These are phyloP conservation scores for Brachionus koreanus DNA, from an alignment of 1,140 invertebrate genomes.

Conservation along the genomic window DNA sequence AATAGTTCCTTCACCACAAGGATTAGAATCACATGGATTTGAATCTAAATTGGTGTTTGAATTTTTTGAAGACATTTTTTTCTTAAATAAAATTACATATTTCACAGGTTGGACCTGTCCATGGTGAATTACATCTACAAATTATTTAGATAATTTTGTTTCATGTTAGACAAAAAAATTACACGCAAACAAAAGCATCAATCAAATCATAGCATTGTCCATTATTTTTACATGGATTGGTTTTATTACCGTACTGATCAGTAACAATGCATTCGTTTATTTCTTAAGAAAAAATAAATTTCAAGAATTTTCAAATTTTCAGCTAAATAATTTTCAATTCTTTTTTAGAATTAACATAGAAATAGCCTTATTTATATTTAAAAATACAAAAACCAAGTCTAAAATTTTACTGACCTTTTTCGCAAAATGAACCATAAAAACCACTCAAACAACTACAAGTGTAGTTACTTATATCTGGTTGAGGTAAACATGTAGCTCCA, in stretches of 20 bases:
- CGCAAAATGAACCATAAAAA: conserved; percentile 13
- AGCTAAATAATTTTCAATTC: background rate
- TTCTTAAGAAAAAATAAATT: background rate
- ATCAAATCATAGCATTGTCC: conserved; percentile 40
- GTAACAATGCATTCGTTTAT: conserved; percentile 17
- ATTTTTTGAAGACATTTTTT: background rate
- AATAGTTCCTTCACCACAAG: conserved; percentile 10
- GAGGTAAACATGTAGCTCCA: conserved; percentile 64
- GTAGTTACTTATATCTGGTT: background rate
- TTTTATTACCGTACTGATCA: background rate
- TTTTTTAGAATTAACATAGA: background rate
- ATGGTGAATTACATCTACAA: background rate
- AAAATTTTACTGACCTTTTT: conserved; percentile 16
- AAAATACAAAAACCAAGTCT: too few species aligned
- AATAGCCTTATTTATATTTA: too few species aligned
- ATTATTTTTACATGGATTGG: conserved; percentile 36
- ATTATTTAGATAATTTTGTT: background rate
- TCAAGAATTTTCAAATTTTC: background rate
- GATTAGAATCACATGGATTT: conserved; percentile 35
- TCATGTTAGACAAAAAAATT: conserved; percentile 48
- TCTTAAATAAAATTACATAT: background rate
- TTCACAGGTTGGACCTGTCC: background rate
- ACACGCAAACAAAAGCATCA: conserved; percentile 60
- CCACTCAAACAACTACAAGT: conserved; percentile 16
- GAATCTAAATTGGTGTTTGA: background rate